These are phyloP conservation scores for Rhaphigaster nebulosa DNA, from an alignment of 2,888 invertebrate genomes.

Conservation along the genomic window DNA sequence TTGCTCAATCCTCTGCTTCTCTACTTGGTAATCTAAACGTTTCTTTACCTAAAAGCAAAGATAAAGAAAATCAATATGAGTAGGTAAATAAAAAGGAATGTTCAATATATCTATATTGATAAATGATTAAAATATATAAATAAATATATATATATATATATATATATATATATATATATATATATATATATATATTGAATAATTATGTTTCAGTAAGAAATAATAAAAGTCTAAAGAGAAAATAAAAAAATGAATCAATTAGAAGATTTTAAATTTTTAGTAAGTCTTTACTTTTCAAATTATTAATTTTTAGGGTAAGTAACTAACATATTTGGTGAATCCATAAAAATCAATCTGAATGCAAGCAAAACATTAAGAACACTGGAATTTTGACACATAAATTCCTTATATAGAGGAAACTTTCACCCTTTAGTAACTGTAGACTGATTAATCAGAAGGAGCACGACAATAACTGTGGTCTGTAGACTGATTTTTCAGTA, in stretches of 20 bases:
- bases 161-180: no score
- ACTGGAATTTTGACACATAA: background rate
- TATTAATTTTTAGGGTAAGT: background rate
- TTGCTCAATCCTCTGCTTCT: slow-evolving; percentile 84
- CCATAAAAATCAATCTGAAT: background rate
- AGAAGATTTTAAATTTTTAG: background rate
- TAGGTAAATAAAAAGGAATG: background rate
- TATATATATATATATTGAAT: background rate
- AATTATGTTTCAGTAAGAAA: background rate
- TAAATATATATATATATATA: no score
- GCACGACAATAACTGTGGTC: no score
- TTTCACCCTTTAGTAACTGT: no score
- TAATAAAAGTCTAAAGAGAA: background rate
- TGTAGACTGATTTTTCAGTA: no score
- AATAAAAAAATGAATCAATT: background rate
- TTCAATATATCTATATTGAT: background rate
- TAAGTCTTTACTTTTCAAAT: background rate
- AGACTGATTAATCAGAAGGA: background rate
- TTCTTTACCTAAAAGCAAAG: slow-evolving; percentile 78
- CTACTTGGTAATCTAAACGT: slow-evolving; percentile 93
- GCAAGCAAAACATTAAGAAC: background rate
- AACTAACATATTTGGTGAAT: background rate
- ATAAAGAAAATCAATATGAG: background rate
- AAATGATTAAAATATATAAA: no score
- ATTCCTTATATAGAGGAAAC: background rate